A percentile compares a stretch with the other conserved stretches of the same genome.
Conservation (phyloP, 2,797 vertebrate species). For the Darevskia mixta region DNA sequence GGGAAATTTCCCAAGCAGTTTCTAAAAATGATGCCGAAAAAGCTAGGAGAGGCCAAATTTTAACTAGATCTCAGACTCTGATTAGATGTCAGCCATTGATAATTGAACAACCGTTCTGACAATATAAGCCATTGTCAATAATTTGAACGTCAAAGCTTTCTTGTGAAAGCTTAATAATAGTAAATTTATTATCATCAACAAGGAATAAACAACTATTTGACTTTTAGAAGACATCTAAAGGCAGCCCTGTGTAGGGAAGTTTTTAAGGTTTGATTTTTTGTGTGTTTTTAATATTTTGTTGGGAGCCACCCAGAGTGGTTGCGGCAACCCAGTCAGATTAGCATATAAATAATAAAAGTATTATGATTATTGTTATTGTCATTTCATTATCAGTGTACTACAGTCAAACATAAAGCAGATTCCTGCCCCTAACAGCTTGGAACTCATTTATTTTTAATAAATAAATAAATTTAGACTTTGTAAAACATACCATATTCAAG, state of each 20-base stretch:
- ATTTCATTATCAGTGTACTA: not conserved
- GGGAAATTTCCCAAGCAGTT: not conserved
- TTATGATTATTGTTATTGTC: not conserved
- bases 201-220: too few species aligned
- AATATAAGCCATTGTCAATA: slow-evolving; percentile 18
- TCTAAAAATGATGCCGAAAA: slow-evolving; percentile 39
- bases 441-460: not conserved
- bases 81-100: not conserved
- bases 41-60: not conserved
- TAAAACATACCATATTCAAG: slow-evolving; percentile 17
- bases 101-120: not conserved
- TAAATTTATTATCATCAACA: too few species aligned
- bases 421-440: not conserved
- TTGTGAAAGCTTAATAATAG: not conserved
- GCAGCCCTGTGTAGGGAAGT: too few species aligned
- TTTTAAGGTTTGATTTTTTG: too few species aligned
- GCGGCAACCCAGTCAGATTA: too few species aligned
- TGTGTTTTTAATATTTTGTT: too few species aligned
- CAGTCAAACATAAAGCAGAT: not conserved
- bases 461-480: not conserved
- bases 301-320: too few species aligned
- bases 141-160: not conserved
- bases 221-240: too few species aligned
- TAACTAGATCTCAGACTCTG: not conserved
- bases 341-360: not conserved